phyloP scores from a whole-genome alignment of 2,888 invertebrate genomes.

The Penaeus monodon region DNA sequence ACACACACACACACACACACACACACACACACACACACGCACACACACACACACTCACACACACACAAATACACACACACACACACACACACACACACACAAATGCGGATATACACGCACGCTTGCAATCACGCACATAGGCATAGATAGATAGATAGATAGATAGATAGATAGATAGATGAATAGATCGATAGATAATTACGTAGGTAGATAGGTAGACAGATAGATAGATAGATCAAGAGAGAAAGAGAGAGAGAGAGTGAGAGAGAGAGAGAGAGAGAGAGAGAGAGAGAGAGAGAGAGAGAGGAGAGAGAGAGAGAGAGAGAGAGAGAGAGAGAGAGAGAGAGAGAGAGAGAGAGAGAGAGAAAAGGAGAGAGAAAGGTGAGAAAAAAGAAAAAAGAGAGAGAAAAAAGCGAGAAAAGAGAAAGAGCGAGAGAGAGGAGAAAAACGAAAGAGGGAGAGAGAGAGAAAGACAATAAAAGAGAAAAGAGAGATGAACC shows the following conservation, averaged over 20 bases:
- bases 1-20: neutral
- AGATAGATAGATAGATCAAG: too few species aligned
- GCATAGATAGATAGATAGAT: neutral
- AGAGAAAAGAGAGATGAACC: too few species aligned
- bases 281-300: too few species aligned
- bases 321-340: neutral
- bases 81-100: constrained; percentile 11
- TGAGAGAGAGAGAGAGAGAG: too few species aligned
- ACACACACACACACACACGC: neutral
- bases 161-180: neutral
- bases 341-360: too few species aligned
- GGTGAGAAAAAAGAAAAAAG: neutral
- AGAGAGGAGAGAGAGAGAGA: neutral
- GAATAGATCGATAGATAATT: too few species aligned
- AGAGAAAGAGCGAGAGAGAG: neutral
- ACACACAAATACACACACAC: neutral
- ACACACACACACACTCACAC: neutral
- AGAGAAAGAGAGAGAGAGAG: too few species aligned
- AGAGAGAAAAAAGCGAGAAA: neutral
- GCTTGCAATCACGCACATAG: neutral
- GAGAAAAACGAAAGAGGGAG: neutral
- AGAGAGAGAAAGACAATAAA: too few species aligned
- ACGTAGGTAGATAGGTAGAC: too few species aligned
- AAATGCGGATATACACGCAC: neutral
- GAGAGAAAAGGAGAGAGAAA: neutral